Conservation (phyloP, 2,113 vertebrate genomes). For the Heterocephalus glaber region DNA sequence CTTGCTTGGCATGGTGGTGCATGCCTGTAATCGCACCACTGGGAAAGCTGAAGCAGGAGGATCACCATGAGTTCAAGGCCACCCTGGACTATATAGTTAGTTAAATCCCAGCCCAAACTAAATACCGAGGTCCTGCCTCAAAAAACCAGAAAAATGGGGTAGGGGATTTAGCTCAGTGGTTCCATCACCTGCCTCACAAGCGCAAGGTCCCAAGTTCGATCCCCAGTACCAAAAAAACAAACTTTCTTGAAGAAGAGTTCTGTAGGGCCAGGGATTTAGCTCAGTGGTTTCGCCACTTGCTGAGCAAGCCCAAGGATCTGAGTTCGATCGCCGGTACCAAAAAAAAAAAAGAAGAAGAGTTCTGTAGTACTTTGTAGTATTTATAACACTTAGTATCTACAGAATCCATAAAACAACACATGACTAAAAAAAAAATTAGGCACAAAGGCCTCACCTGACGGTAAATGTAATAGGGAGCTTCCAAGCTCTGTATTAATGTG, state of each 20-base stretch:
- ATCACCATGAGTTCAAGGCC: neutral
- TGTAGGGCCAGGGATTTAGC: too few relatives aligned
- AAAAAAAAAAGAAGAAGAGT: neutral
- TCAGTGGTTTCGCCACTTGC: too few relatives aligned
- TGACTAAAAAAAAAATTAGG: neutral
- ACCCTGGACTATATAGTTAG: neutral
- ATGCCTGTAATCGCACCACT: neutral
- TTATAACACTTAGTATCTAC: neutral
- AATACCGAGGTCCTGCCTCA: neutral
- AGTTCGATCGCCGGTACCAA: neutral
- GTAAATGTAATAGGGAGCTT: neutral
- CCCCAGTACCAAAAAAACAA: neutral
- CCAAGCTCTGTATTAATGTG: neutral
- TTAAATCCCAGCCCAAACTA: neutral
- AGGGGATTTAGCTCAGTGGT: too few relatives aligned
- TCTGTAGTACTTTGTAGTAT: neutral
- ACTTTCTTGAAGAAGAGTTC: neutral
- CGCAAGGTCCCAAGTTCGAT: too few relatives aligned
- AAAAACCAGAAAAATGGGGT: neutral
- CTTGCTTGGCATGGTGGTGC: neutral
- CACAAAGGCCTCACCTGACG: neutral
- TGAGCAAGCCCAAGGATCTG: too few relatives aligned
- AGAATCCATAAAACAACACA: slow-evolving; percentile 31
- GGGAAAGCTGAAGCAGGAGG: neutral
- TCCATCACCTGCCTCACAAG: too few relatives aligned